Evolutionary conservation across 2,797 vertebrate species (phyloP).

Genomic region (Argyrosomus regius): DNA sequence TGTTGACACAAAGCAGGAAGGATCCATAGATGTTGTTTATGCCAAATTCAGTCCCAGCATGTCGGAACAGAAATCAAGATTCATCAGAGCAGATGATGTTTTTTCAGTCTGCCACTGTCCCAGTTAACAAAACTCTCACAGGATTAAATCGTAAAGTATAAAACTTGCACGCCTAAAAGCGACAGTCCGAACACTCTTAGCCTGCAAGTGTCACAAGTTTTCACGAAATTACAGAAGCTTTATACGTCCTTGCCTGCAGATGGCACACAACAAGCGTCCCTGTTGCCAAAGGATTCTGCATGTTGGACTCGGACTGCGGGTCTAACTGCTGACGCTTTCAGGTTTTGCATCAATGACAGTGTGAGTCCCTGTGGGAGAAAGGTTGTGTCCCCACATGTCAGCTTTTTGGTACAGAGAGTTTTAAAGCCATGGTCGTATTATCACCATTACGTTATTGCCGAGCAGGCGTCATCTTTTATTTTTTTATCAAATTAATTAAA

Average conservation of each 20-base stretch:
- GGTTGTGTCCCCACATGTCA: not conserved
- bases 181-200: not conserved
- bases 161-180: too few species aligned
- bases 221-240: not conserved
- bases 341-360: not conserved
- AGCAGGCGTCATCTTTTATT: not conserved
- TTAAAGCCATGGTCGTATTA: not conserved
- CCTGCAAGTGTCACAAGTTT: not conserved
- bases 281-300: not conserved
- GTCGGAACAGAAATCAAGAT: not conserved
- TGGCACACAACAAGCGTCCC: not conserved
- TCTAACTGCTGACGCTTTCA: slow-evolving; percentile 10
- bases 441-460: not conserved
- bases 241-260: not conserved
- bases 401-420: not conserved
- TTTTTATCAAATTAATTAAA: not conserved
- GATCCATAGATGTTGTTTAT: too few species aligned
- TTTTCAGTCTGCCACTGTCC: too few species aligned
- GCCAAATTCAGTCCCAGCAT: not conserved
- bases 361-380: not conserved
- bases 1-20: too few species aligned
- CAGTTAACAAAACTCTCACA: too few species aligned
- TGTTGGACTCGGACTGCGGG: not conserved
- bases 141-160: too few species aligned
- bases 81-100: too few species aligned